phyloP scores from a whole-genome alignment of 2,113 vertebrate species.

The Thalassoma bifasciatum region DNA sequence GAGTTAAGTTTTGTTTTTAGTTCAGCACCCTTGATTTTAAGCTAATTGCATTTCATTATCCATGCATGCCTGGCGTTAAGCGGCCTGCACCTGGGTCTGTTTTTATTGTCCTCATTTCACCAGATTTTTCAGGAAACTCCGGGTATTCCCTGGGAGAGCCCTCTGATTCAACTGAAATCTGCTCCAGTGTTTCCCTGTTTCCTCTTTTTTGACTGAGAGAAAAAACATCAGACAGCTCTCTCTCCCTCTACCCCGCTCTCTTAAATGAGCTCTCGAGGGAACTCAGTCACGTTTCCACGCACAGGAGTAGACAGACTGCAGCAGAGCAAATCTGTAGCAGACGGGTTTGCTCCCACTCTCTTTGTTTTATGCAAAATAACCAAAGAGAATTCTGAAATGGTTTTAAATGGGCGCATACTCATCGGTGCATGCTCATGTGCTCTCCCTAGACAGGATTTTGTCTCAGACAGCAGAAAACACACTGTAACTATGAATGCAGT shows the following conservation, averaged over 20 bases:
- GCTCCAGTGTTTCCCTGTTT: constrained; percentile 62
- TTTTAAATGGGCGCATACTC: constrained; percentile 32
- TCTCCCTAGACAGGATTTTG: constrained; percentile 12
- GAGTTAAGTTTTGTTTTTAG: not conserved
- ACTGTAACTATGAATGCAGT: constrained; percentile 15
- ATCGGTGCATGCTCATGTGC: constrained; percentile 9
- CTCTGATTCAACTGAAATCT: constrained; percentile 25
- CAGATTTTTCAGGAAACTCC: constrained; percentile 55
- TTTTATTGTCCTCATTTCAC: constrained; percentile 20
- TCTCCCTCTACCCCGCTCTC: not conserved
- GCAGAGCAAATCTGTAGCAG: constrained; percentile 21
- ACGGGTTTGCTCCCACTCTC: constrained; percentile 5
- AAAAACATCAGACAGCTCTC: constrained; percentile 27
- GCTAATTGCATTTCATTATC: not conserved
- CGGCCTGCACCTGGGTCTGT: not conserved
- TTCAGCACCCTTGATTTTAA: not conserved
- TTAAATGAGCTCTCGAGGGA: constrained; percentile 76
- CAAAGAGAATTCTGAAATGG: constrained; percentile 35
- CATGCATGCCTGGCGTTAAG: not conserved
- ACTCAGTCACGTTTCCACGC: constrained; percentile 55
- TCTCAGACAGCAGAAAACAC: constrained; percentile 8
- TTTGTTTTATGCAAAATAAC: constrained; percentile 24
- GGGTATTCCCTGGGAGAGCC: constrained; percentile 45
- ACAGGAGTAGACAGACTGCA: constrained; percentile 40
- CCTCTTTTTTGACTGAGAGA: constrained; percentile 8